Percentiles rank a stretch among this genome's conserved stretches.
These are phyloP conservation scores for Phoeniculus purpureus DNA, from an alignment of 2,797 vertebrate species.

Conservation along the genomic window DNA sequence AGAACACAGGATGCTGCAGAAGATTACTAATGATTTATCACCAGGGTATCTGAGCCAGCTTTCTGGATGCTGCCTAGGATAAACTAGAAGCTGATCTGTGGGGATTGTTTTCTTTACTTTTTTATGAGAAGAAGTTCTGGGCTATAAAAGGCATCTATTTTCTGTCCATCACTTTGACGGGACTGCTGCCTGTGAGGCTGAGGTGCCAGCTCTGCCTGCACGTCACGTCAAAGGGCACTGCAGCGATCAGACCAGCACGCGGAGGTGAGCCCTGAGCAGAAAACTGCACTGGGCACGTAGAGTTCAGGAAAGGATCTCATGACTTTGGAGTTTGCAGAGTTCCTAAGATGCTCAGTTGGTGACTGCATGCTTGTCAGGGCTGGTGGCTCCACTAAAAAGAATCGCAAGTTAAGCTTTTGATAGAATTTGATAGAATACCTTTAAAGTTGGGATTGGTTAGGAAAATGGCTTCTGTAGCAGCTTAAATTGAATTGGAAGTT, in stretches of 20 bases:
- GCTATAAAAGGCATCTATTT: neutral
- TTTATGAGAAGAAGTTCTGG: neutral
- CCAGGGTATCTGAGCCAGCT: neutral
- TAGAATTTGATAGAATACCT: neutral
- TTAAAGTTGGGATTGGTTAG: neutral
- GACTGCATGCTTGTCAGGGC: neutral
- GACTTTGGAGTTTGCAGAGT: neutral
- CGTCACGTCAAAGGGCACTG: neutral
- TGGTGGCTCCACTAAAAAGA: neutral
- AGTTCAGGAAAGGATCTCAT: neutral
- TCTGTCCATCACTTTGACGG: neutral
- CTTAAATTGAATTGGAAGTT: neutral
- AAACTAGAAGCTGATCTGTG: neutral
- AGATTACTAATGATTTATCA: neutral
- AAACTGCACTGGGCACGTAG: neutral
- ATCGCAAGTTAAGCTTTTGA: neutral
- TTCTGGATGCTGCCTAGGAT: neutral
- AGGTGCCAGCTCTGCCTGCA: neutral
- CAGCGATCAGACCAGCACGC: neutral
- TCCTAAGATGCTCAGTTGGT: neutral
- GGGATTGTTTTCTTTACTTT: neutral
- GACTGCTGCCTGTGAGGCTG: neutral
- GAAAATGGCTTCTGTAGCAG: neutral
- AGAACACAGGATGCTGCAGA: neutral
- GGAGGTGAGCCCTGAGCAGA: neutral